Evolutionary conservation across 2,797 vertebrate species (phyloP).

Genomic region (Geotrypetes seraphini): DNA sequence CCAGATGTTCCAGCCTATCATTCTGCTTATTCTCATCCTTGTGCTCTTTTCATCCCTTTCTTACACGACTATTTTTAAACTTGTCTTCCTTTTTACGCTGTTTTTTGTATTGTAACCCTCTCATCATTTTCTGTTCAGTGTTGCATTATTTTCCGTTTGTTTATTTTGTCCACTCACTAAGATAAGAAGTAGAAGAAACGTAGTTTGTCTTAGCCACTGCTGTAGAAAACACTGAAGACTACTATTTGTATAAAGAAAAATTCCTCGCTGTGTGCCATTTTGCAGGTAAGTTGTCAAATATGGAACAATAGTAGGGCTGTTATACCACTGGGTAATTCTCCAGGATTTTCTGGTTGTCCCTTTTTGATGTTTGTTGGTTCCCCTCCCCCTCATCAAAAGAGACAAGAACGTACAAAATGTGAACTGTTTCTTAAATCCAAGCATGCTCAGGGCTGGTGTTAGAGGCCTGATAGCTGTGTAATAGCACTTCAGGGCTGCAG

Average conservation of each 20-base stretch:
- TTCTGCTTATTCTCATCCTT: conserved; percentile 98
- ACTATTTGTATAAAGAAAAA: conserved; percentile 38
- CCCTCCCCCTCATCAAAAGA: too few species aligned
- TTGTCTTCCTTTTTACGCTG: conserved; percentile 97
- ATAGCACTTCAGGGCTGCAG: too few species aligned
- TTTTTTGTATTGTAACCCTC: conserved; percentile 92
- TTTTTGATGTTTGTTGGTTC: too few species aligned
- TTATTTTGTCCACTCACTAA: conserved; percentile 76
- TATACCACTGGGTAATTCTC: too few species aligned
- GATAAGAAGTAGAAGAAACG: conserved; percentile 78
- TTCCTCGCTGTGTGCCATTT: neutral
- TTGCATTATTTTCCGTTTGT: conserved; percentile 63
- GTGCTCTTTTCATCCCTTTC: conserved; percentile 98
- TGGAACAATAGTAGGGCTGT: too few species aligned
- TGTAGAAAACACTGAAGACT: conserved; percentile 71
- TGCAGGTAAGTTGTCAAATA: conserved; percentile 6
- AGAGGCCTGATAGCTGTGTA: too few species aligned
- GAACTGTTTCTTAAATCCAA: too few species aligned
- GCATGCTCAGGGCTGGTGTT: too few species aligned
- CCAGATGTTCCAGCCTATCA: conserved; percentile 99
- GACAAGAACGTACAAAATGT: too few species aligned
- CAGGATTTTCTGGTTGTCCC: too few species aligned
- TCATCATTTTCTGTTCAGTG: conserved; percentile 51
- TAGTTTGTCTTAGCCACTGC: conserved; percentile 65
- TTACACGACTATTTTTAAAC: conserved; percentile 97